These are phyloP conservation scores for Drosophila lacicola DNA, from an alignment of 2,888 invertebrate species.

Conservation along the genomic window DNA sequence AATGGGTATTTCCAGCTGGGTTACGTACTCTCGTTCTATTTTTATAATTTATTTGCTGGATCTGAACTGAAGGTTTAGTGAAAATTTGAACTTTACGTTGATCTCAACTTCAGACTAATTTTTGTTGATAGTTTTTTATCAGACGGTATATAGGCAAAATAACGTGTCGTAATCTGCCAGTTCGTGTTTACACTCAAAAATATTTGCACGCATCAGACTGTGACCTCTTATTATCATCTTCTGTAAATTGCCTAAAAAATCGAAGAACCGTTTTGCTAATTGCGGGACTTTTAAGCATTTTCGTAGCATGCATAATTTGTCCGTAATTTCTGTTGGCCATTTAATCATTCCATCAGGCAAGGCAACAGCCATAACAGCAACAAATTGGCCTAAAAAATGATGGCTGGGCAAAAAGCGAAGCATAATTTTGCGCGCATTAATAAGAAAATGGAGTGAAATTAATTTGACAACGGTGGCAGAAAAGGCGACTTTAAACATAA, in stretches of 20 bases:
- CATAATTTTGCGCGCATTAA: conserved; percentile 66
- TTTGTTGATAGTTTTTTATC: no score
- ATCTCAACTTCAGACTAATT: no score
- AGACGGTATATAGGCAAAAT: no score
- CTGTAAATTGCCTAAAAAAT: conserved; percentile 8
- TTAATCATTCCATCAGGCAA: conserved; percentile 45
- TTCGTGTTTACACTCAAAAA: no score
- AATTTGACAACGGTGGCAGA: conserved; percentile 52
- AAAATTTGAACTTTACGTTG: no score
- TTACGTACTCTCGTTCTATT: no score
- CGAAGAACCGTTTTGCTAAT: conserved; percentile 39
- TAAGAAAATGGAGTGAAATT: conserved; percentile 69
- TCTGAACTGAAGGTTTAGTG: no score
- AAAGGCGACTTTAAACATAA: conserved; percentile 49
- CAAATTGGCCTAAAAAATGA: conserved; percentile 2
- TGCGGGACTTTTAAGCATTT: conserved; percentile 53
- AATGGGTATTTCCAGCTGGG: no score
- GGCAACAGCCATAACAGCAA: conserved; percentile 11
- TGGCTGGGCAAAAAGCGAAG: conserved; percentile 34
- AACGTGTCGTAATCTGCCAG: no score
- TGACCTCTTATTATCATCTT: not conserved
- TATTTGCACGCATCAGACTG: no score
- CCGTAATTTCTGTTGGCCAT: conserved; percentile 31
- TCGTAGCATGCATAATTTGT: conserved; percentile 50
- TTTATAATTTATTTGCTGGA: no score